A percentile compares a stretch with the other conserved stretches of the same genome.
phyloP scores from a whole-genome alignment of 2,113 vertebrate species.

The Platichthys flesus region DNA sequence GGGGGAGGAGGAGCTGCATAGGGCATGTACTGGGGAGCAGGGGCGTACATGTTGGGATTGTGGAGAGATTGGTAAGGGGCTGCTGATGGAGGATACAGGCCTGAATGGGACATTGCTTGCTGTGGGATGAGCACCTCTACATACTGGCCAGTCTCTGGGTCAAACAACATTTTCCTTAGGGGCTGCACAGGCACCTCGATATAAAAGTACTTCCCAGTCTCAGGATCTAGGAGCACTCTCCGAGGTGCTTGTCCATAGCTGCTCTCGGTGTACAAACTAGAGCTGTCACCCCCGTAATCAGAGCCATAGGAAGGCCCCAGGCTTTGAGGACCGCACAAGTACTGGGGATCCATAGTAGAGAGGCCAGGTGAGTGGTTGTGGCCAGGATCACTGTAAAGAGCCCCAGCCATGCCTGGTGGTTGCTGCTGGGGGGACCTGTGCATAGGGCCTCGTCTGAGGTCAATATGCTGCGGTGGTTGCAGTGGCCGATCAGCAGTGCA shows the following conservation, averaged over 20 bases:
- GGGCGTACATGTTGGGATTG: slow-evolving; percentile 82
- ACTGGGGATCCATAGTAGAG: slow-evolving; percentile 77
- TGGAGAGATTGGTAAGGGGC: slow-evolving; percentile 82
- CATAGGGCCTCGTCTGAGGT: slow-evolving; percentile 65
- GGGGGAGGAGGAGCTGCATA: slow-evolving; percentile 81
- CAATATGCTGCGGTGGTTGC: slow-evolving; percentile 67
- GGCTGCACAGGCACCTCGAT: slow-evolving; percentile 90
- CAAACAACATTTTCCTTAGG: slow-evolving; percentile 89
- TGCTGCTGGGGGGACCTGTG: slow-evolving; percentile 80
- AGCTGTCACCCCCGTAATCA: slow-evolving; percentile 78
- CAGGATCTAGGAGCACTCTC: slow-evolving; percentile 90
- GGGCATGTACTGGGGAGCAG: slow-evolving; percentile 83
- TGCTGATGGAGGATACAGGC: slow-evolving; percentile 85
- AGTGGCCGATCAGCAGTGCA: slow-evolving; percentile 67
- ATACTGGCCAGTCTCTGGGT: slow-evolving; percentile 94
- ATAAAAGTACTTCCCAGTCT: slow-evolving; percentile 94
- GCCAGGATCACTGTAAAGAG: slow-evolving; percentile 70
- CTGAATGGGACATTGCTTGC: slow-evolving; percentile 82
- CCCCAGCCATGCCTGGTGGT: slow-evolving; percentile 53
- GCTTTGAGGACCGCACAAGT: slow-evolving; percentile 76
- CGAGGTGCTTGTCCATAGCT: slow-evolving; percentile 76
- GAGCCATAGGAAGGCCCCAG: slow-evolving; percentile 77
- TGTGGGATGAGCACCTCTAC: slow-evolving; percentile 93
- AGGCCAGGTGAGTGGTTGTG: slow-evolving; percentile 78
- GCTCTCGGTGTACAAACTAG: slow-evolving; percentile 80